phyloP scores from a whole-genome alignment of 2,888 invertebrate species.

The Lasioglossum vierecki region DNA sequence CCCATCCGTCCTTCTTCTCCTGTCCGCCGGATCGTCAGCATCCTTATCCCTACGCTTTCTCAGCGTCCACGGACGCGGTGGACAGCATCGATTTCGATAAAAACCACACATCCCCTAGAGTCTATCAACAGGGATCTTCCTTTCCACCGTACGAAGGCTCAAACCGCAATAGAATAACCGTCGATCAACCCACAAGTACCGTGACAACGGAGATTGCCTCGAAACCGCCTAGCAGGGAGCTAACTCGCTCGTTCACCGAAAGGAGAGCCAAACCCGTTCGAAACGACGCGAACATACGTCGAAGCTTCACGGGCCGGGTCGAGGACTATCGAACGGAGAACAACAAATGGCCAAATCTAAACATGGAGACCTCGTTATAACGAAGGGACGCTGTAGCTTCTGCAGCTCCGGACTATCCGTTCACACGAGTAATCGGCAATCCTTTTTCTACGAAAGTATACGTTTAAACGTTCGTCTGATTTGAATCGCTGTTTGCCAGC shows the following conservation, averaged over 20 bases:
- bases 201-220: neutral
- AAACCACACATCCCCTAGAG: constrained; percentile 11
- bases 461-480: neutral
- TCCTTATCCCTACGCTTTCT: constrained; percentile 79
- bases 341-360: constrained; percentile 78
- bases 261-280: constrained; percentile 53
- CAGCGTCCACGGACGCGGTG: constrained; percentile 83
- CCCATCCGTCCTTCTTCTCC: constrained; percentile 32
- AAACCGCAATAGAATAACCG: constrained; percentile 27
- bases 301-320: constrained; percentile 76
- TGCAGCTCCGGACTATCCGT: constrained; percentile 14
- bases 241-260: constrained; percentile 87
- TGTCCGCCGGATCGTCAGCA: constrained; percentile 51
- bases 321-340: constrained; percentile 68
- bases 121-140: constrained; percentile 45
- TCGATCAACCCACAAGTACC: neutral
- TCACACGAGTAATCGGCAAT: neutral
- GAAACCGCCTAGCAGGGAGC: constrained; percentile 37
- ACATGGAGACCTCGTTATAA: constrained; percentile 85
- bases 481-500: neutral
- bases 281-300: constrained; percentile 37
- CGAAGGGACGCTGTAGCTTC: constrained; percentile 35
- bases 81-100: constrained; percentile 64
- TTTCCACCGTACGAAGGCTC: constrained; percentile 71
- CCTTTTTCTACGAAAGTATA: neutral